Base-by-base conservation (phyloP, 2,888 invertebrate species). In the Yponomeuta plumbellus region DNA sequence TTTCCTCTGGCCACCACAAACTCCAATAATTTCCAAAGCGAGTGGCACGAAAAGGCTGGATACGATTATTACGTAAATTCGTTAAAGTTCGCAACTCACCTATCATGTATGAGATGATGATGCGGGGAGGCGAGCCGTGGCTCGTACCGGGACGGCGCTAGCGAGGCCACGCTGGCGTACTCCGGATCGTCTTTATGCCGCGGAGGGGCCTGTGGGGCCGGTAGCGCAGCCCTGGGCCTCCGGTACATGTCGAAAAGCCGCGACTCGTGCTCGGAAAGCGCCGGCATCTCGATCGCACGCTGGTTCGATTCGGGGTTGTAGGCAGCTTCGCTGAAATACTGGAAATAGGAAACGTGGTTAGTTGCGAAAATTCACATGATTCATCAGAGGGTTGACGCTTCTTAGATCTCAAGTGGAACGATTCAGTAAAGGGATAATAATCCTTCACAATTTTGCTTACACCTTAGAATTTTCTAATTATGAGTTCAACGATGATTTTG, bases 241-340 rank as follows among this genome's bases (percentile, higher is more conserved):
- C 91, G 84, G 77, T 89, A 88, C 70, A 87, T 88, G 76, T 93
- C 84, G 83, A 93, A 84, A 83, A 90, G 83, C 80, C 86, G 83
- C 75, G 90, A 90, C 80, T 81, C 92, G 83, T 81, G 92, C 78
- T 82, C 93, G 70, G 83, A 85, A 71, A 86, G 92, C 73, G 81
- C 88, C 74, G 81, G 90, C 91, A 92, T 86, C 66, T 91, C 90
- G 73, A 91, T 78, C 6, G 86, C 90, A 69, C 94, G 92, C 81
- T 95, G 96, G 86, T 97, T 97, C 72, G 96, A 94, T 84, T 96
- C 95, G 61, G 97, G 97, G 81, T 97, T 96, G 84, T 97, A 96
- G 23, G 97, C 97, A 71, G 97, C 96, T 81, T 96, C 96, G 73
- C 97, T 95, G 86, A 97, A 97, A 88, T 96, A 97, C 97, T 97